Base-by-base conservation (phyloP, 2,888 invertebrate genomes). In the Dicycla oo region DNA sequence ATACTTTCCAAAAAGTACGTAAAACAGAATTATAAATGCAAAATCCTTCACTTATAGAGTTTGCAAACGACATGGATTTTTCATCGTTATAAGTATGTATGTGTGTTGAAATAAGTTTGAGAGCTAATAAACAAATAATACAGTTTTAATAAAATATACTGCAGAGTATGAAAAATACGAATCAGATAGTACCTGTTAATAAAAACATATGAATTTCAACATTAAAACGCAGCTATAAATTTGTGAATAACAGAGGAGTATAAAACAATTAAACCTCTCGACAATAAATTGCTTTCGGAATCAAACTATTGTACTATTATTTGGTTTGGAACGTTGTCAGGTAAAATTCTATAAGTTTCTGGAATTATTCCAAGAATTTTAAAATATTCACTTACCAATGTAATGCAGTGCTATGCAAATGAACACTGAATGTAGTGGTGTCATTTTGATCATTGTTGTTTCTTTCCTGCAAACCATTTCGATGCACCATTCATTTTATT, bases 361-460 rank as follows among this genome's bases (percentile, higher is more conserved):
- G 75, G 75, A 79, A 61, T 38, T 56, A 81, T 57, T 73, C 79
- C 70, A 81, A 75, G 26, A 58, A 64, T 72, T 76, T 80, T 58
- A 73, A 74, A 62, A 76, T 77, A 70, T 83, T 78, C 75, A 85
- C 84, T 85, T 65, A 85, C 95, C 94, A 85, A 95, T 91, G 63
- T 91, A 91, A 85, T 93, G 92, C 82, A 94, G 87, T 49, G 89
- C 88, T 76, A 93, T 85, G 89, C 91, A 94, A 63, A 89, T 86
- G 64, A 91, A 81, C 73, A 91, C 78, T 47, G 88, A 87, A 82
- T 90, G 90, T 63, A 91, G 82, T 38, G 93, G 81, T 83, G 90
- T 89, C 94, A 95, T 95, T 86, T 91, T 94, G 93, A 87, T 90
- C 86, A 92, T 81, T 86, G 70, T 84, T 73, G 75, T 68, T 84